Evolutionary conservation across 2,797 vertebrate genomes (phyloP).

Genomic region (Hippocampus kuda): DNA sequence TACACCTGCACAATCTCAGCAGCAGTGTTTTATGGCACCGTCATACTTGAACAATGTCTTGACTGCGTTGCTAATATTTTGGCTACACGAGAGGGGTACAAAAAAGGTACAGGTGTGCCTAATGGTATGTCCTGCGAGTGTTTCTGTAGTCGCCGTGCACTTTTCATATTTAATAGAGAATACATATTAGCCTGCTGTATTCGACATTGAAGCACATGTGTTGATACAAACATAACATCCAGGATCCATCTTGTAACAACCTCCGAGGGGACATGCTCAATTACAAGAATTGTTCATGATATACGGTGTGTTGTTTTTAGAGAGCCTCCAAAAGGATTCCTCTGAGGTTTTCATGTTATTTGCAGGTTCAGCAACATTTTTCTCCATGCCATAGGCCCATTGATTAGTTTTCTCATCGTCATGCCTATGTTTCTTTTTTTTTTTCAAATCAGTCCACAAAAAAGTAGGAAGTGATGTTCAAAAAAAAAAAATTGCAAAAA

Average conservation of each 20-base stretch:
- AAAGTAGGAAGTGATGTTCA: neutral
- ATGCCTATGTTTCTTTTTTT: slow-evolving; percentile 9
- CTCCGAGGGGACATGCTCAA: neutral
- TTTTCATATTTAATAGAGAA: slow-evolving; percentile 11
- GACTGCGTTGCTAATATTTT: neutral
- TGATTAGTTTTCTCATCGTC: slow-evolving; percentile 5
- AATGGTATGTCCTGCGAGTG: neutral
- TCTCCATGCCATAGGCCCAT: neutral
- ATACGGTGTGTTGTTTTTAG: too few species aligned
- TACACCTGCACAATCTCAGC: neutral
- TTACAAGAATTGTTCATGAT: neutral
- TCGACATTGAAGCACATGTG: slow-evolving; percentile 1
- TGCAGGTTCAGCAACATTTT: too few species aligned
- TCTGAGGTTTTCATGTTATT: too few species aligned
- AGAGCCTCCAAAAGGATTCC: too few species aligned
- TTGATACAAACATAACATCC: neutral
- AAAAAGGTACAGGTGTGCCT: neutral
- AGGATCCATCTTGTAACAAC: neutral
- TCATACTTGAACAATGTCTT: neutral
- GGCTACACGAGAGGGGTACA: neutral
- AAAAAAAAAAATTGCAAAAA: neutral
- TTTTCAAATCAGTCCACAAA: slow-evolving; percentile 10
- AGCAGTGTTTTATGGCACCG: neutral
- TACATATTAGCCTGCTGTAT: slow-evolving; percentile 23
- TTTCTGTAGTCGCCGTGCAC: neutral